These are phyloP conservation scores for Trisateles emortualis DNA, from an alignment of 2,888 invertebrate genomes.

Conservation along the genomic window DNA sequence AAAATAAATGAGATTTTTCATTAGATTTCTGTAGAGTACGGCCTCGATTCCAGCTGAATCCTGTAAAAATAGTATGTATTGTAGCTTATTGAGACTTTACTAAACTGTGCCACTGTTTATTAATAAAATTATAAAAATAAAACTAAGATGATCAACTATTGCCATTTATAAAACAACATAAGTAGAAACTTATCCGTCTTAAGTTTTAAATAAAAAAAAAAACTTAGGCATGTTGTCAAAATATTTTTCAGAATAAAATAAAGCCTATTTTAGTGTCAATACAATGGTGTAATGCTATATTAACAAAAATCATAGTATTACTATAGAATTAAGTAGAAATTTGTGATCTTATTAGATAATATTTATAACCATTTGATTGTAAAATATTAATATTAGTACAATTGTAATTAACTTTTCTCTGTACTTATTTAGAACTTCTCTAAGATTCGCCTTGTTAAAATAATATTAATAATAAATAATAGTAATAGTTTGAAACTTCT, in stretches of 20 bases:
- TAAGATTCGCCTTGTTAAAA: constrained; percentile 54
- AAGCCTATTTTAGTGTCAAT: not conserved
- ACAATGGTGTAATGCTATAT: constrained; percentile 23
- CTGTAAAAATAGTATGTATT: constrained; percentile 33
- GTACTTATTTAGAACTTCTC: constrained; percentile 47
- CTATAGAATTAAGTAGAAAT: constrained; percentile 47
- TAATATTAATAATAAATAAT: constrained; percentile 43
- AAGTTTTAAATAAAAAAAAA: too few species aligned
- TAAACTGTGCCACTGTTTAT: constrained; percentile 21
- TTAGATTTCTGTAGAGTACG: constrained; percentile 32
- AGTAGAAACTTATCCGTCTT: too few species aligned
- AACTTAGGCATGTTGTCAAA: too few species aligned
- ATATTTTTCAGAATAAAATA: too few species aligned
- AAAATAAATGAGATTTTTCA: constrained; percentile 21
- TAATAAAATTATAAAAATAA: not conserved
- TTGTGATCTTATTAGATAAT: constrained; percentile 52
- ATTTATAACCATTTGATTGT: constrained; percentile 38
- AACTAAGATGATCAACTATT: not conserved
- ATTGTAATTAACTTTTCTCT: constrained; percentile 34
- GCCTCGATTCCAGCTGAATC: constrained; percentile 35
- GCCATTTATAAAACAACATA: not conserved
- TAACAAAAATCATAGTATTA: constrained; percentile 41
- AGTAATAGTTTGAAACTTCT: constrained; percentile 51
- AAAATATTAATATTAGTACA: constrained; percentile 36
- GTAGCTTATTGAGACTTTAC: constrained; percentile 11